Evolutionary conservation across 2,113 vertebrate species (phyloP).

Genomic region (Sphyrna mokarran): DNA sequence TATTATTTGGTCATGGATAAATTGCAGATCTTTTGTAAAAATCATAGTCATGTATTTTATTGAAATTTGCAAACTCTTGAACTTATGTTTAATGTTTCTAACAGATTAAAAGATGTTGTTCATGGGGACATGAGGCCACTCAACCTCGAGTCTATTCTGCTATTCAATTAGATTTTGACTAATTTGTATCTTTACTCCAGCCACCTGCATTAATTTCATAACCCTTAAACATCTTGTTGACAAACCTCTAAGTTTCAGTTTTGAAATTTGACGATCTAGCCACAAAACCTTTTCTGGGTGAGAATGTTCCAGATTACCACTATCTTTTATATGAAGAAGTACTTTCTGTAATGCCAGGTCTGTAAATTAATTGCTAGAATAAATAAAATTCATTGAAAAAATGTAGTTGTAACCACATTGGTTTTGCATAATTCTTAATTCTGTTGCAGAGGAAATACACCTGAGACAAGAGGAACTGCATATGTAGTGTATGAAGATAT

Average conservation of each 20-base stretch:
- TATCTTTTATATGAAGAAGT: not conserved
- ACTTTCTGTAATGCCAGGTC: not conserved
- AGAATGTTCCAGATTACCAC: not conserved
- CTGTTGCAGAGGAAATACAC: conserved; percentile 82
- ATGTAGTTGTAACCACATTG: not conserved
- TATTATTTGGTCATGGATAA: not conserved
- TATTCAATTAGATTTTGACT: not conserved
- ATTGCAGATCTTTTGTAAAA: not conserved
- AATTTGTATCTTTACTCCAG: not conserved
- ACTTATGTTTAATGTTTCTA: not conserved
- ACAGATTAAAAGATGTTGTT: not conserved
- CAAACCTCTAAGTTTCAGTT: not conserved
- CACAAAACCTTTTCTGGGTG: not conserved
- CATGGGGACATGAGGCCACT: not conserved
- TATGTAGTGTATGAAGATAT: conserved; percentile 98
- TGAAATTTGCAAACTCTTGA: not conserved
- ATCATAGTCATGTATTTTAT: not conserved
- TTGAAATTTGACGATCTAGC: not conserved
- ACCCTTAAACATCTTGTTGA: not conserved
- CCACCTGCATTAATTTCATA: not conserved
- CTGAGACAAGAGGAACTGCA: conserved; percentile 89
- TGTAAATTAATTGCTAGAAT: not conserved
- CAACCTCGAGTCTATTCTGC: not conserved
- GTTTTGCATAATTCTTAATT: not conserved
- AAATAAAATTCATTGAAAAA: not conserved